Evolutionary conservation across 2,888 invertebrate species (phyloP).

Genomic region (Muschampia plurimacula): DNA sequence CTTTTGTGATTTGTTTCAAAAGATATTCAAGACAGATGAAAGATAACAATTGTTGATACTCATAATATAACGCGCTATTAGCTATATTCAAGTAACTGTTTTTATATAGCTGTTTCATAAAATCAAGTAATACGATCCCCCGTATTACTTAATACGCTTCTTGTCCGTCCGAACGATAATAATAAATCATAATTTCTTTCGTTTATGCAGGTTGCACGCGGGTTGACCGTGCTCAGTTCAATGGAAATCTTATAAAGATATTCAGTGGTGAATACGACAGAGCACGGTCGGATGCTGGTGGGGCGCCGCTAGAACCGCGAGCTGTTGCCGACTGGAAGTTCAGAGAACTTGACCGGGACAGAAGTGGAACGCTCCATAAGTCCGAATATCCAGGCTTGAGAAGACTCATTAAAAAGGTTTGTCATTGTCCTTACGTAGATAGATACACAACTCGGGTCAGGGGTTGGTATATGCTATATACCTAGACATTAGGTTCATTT

Average conservation of each 20-base stretch:
- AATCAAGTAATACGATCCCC: conserved; percentile 1
- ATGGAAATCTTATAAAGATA: conserved; percentile 93
- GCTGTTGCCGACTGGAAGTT: conserved; percentile 96
- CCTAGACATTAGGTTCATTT: no score
- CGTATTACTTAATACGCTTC: background rate
- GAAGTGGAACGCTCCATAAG: conserved; percentile 91
- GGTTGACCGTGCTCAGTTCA: conserved; percentile 92
- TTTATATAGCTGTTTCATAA: background rate
- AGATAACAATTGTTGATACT: conserved; percentile 17
- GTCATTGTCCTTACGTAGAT: background rate
- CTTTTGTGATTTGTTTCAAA: conserved; percentile 34
- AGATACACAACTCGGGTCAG: no score
- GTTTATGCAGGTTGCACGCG: conserved; percentile 87
- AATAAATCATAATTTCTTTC: conserved; percentile 8
- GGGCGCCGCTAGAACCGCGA: conserved; percentile 70
- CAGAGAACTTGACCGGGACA: conserved; percentile 91
- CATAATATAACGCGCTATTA: conserved; percentile 5
- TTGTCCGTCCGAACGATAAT: background rate
- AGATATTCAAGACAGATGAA: conserved; percentile 24
- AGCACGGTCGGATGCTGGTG: conserved; percentile 60
- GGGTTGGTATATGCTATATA: no score
- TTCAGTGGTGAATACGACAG: conserved; percentile 92
- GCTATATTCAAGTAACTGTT: background rate
- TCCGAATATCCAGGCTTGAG: conserved; percentile 93
- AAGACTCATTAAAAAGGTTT: conserved; percentile 92